Conservation (phyloP, 2,113 vertebrate species). For the Psammodynastes pulverulentus region DNA sequence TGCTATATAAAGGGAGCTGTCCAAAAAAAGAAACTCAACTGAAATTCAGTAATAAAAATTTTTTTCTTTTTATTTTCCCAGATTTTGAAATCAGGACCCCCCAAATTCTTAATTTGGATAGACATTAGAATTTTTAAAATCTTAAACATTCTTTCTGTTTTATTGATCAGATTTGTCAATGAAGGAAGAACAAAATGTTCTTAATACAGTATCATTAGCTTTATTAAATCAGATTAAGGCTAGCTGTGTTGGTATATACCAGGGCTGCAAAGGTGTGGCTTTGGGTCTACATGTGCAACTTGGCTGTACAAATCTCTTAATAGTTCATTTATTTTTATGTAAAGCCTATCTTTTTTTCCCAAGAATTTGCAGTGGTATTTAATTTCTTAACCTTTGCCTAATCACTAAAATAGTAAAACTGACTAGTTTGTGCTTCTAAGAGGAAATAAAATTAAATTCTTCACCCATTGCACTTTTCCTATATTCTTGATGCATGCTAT, state of each 20-base stretch:
- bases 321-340: neutral
- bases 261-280: neutral
- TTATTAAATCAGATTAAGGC: conserved; percentile 18
- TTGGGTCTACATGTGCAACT: neutral
- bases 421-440: neutral
- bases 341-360: too few relatives aligned
- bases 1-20: neutral
- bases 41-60: neutral
- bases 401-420: neutral
- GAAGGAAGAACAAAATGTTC: neutral
- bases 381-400: conserved; percentile 10
- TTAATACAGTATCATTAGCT: neutral
- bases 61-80: neutral
- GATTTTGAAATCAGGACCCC: neutral
- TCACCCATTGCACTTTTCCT: conserved; percentile 39
- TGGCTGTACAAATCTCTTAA: neutral
- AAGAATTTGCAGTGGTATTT: neutral
- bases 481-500: conserved; percentile 41
- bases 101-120: neutral
- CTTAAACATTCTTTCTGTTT: neutral
- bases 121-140: neutral
- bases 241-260: neutral
- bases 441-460: conserved; percentile 37
- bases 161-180: neutral
- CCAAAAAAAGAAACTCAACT: neutral